These are phyloP conservation scores for Acanthacorydalis orientalis DNA, from an alignment of 2,888 invertebrate genomes.

Conservation along the genomic window DNA sequence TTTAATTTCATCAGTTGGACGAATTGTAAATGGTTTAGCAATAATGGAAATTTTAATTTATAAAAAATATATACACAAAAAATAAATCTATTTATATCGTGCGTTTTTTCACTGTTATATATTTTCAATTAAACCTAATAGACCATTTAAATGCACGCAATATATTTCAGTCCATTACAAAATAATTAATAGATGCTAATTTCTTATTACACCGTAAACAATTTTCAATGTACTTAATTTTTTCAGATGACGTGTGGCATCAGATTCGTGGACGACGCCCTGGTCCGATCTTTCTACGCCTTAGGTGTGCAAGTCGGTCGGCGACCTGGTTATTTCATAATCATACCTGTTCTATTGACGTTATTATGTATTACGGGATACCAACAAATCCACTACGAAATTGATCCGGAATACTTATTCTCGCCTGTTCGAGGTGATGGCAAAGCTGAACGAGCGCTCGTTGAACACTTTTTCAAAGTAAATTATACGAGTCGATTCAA, in stretches of 20 bases:
- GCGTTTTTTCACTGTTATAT: too few relatives aligned
- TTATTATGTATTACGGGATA: slow-evolving; percentile 74
- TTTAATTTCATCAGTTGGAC: too few relatives aligned
- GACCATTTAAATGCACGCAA: too few relatives aligned
- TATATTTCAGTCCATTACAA: too few relatives aligned
- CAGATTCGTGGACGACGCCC: slow-evolving; percentile 59
- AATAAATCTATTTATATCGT: too few relatives aligned
- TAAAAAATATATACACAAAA: too few relatives aligned
- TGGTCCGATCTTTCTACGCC: slow-evolving; percentile 67
- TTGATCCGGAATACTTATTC: slow-evolving; percentile 86
- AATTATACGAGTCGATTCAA: slow-evolving; percentile 77
- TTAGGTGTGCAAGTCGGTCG: slow-evolving; percentile 62
- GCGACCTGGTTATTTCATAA: slow-evolving; percentile 76
- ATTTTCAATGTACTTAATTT: slow-evolving; percentile 5
- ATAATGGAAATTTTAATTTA: too few relatives aligned
- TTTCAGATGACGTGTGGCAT: slow-evolving; percentile 51
- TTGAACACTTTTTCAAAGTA: slow-evolving; percentile 72
- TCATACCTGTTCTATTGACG: slow-evolving; percentile 68
- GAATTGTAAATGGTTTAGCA: too few relatives aligned
- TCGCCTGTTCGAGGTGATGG: slow-evolving; percentile 78
- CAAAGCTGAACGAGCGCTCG: slow-evolving; percentile 62
- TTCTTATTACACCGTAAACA: too few relatives aligned
- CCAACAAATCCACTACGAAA: slow-evolving; percentile 73
- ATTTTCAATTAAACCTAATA: too few relatives aligned
- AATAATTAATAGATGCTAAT: too few relatives aligned